These are phyloP conservation scores for Psammodynastes pulverulentus DNA, from an alignment of 2,113 vertebrate species.

Conservation along the genomic window DNA sequence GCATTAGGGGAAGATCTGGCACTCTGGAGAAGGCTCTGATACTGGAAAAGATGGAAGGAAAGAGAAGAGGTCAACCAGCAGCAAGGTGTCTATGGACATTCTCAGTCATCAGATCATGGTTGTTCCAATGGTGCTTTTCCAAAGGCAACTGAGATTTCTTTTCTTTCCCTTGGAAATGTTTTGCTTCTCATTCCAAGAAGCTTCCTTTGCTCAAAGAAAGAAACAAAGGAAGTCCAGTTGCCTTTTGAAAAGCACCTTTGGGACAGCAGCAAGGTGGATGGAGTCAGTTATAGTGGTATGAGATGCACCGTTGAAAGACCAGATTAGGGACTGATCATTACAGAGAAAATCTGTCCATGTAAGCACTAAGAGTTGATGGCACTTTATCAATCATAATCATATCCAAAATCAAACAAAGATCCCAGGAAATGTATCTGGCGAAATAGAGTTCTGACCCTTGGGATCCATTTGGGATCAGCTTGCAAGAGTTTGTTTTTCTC, in stretches of 20 bases:
- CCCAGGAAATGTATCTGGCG: neutral
- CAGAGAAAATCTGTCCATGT: neutral
- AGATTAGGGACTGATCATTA: neutral
- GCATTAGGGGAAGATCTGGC: neutral
- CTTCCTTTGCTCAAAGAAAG: neutral
- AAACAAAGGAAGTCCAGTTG: neutral
- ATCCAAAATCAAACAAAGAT: neutral
- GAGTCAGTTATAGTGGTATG: neutral
- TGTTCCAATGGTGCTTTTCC: neutral
- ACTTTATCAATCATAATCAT: neutral
- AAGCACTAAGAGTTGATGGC: neutral
- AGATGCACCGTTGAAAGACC: neutral
- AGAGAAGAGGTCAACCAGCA: neutral
- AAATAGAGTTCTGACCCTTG: neutral
- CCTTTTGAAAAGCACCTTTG: neutral
- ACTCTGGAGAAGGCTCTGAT: neutral
- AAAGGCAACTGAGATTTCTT: neutral
- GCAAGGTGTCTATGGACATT: neutral
- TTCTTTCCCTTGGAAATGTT: neutral
- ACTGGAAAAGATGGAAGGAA: neutral
- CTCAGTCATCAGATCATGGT: neutral
- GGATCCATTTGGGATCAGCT: neutral
- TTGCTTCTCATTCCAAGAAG: neutral
- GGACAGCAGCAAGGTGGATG: neutral
- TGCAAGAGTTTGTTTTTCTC: neutral